A percentile compares a stretch with the other conserved stretches of the same genome.
phyloP scores from a whole-genome alignment of 2,113 vertebrate species.

The Anguilla rostrata region DNA sequence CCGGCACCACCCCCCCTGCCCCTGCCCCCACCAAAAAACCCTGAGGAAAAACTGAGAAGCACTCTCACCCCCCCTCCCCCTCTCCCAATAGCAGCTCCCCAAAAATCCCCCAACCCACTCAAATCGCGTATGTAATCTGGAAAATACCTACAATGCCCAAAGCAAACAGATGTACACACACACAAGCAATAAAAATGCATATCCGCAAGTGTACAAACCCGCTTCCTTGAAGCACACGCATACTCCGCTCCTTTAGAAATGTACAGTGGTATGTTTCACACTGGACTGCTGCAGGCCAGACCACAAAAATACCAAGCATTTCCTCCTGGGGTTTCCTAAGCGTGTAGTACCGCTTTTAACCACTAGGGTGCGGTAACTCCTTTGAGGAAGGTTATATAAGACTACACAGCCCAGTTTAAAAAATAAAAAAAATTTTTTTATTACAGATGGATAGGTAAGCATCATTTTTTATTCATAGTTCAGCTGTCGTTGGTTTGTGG shows the following conservation, averaged over 20 bases:
- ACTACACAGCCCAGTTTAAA: neutral
- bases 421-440: neutral
- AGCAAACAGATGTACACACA: slow-evolving; percentile 29
- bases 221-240: neutral
- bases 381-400: neutral
- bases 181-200: slow-evolving; percentile 13
- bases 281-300: neutral
- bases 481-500: neutral
- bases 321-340: neutral
- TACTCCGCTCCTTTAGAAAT: neutral
- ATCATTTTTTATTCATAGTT: neutral
- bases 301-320: neutral
- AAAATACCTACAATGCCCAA: neutral
- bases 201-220: slow-evolving; percentile 1
- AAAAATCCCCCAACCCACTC: neutral
- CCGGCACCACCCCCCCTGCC: rapidly evolving
- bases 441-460: neutral
- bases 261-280: neutral
- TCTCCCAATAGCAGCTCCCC: neutral
- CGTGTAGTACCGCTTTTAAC: neutral
- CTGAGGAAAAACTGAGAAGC: neutral
- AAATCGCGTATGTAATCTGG: neutral
- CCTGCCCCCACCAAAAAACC: neutral
- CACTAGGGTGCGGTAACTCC: neutral
- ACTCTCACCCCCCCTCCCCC: no score